These are phyloP conservation scores for Pollenia angustigena DNA, from an alignment of 2,888 invertebrate species.

Conservation along the genomic window DNA sequence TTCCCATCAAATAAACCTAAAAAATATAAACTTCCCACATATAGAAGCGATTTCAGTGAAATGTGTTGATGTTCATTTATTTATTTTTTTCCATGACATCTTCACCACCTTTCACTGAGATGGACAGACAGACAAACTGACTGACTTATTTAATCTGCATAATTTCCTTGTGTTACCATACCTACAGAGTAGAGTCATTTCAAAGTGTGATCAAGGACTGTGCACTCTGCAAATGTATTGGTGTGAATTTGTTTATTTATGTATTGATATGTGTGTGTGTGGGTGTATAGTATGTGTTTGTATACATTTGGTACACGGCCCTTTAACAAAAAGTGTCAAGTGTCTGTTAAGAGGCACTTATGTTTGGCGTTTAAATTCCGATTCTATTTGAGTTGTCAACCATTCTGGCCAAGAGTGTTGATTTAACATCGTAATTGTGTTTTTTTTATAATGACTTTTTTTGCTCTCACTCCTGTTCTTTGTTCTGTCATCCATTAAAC, in stretches of 20 bases:
- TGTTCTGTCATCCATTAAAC: constrained; percentile 23
- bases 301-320: constrained; percentile 67
- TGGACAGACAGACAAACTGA: constrained; percentile 67
- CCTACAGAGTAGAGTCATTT: constrained; percentile 44
- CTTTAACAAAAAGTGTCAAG: constrained; percentile 77
- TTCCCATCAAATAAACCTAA: constrained; percentile 17
- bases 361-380: constrained; percentile 73
- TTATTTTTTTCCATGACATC: constrained; percentile 43
- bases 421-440: constrained; percentile 66
- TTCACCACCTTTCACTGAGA: constrained; percentile 26
- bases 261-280: constrained; percentile 18
- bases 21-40: constrained; percentile 45
- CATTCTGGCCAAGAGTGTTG: constrained; percentile 73
- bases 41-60: constrained; percentile 27
- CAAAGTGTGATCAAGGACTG: constrained; percentile 69
- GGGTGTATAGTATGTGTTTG: constrained; percentile 24
- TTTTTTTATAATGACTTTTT: constrained; percentile 36
- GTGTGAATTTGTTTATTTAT: constrained; percentile 36
- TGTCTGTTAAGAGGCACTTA: constrained; percentile 78
- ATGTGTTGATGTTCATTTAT: constrained; percentile 59
- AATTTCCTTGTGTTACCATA: constrained; percentile 74
- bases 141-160: constrained; percentile 79
- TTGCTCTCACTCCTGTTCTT: neutral
- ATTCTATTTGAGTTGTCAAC: constrained; percentile 75
- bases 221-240: constrained; percentile 65